A percentile compares a stretch with the other conserved stretches of the same genome.
Conservation (phyloP, 2,888 invertebrate genomes). For the Bruchidius siliquastri region DNA sequence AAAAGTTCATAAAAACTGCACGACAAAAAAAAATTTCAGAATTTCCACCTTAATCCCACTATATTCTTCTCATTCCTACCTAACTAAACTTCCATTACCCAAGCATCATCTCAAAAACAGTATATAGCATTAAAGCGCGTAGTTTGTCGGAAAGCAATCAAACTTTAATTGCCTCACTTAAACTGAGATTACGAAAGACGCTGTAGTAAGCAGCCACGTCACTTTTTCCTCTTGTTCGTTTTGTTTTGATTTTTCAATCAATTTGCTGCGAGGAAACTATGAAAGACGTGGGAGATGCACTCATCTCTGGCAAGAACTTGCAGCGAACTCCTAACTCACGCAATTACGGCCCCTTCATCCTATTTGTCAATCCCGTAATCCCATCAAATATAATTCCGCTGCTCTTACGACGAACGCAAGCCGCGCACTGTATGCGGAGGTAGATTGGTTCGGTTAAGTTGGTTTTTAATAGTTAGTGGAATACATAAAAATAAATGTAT, state of each 20-base stretch:
- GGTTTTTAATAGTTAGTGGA: too few relatives aligned
- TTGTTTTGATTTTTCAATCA: neutral
- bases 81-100: neutral
- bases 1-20: too few relatives aligned
- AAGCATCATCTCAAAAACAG: neutral
- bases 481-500: too few relatives aligned
- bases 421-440: neutral
- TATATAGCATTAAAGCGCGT: neutral
- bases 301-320: neutral
- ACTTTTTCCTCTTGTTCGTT: neutral
- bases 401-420: neutral
- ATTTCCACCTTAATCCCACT: neutral
- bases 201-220: neutral
- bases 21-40: neutral
- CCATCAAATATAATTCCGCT: conserved; percentile 44
- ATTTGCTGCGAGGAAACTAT: neutral
- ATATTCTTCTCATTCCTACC: neutral
- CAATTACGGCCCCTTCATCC: conserved; percentile 44
- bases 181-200: neutral
- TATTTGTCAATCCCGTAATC: conserved; percentile 47
- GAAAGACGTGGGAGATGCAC: neutral
- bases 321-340: conserved; percentile 31
- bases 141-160: neutral
- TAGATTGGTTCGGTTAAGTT: too few relatives aligned
- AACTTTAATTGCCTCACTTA: neutral